Evolutionary conservation across 1,140 invertebrate genomes (phyloP), one percentile per base, ranked within the genome.

Genomic region (Leptinotarsa texana): DNA sequence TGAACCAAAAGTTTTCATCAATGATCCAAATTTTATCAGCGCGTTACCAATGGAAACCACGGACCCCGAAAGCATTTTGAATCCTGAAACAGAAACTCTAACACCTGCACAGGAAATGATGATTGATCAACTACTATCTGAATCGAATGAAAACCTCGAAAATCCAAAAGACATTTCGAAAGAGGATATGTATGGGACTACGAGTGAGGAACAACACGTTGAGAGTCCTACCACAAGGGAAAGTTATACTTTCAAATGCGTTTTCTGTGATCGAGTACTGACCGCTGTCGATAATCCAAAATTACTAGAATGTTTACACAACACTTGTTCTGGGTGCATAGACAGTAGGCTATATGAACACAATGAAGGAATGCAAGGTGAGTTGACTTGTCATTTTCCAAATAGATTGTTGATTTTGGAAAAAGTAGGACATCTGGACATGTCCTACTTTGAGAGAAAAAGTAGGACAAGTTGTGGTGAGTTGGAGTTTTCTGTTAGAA

Each of bases 221-320:
- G 88, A 88, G 73, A 89, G 88, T 75, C 88, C 87, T 1, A 88
- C 87, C 4, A 88, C 88, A 33, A 83, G 84, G 42, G 87, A 88
- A 61, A 85, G 85, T 4, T 84, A 78, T 72, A 84, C 84, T 21
- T 83, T 83, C 42, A 92, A 92, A 80, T 93, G 92, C 83, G 87
- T 92, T 22, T 92, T 92, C 82, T 94, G 93, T 83, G 87, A 88
- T n/a, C 89, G 91, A 81, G 83, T 86, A 27, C 87, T 93, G 51
- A 86, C 87, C 17, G 82, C 87, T 27, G 88, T 85, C 47, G 90
- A 92, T 81, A 87, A 89, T 61, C 93, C 94, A 1, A 95, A 94
- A 85, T 87, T 96, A 33, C 86, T 96, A 73, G 93, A 95, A 83
- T 96, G 95, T 84, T 88, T 96, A 70, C 95, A 96, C 85, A 93